Evolutionary conservation across 1,140 invertebrate species (phyloP), one percentile per base, ranked within the genome.

Genomic region (Ganaspis sp.): DNA sequence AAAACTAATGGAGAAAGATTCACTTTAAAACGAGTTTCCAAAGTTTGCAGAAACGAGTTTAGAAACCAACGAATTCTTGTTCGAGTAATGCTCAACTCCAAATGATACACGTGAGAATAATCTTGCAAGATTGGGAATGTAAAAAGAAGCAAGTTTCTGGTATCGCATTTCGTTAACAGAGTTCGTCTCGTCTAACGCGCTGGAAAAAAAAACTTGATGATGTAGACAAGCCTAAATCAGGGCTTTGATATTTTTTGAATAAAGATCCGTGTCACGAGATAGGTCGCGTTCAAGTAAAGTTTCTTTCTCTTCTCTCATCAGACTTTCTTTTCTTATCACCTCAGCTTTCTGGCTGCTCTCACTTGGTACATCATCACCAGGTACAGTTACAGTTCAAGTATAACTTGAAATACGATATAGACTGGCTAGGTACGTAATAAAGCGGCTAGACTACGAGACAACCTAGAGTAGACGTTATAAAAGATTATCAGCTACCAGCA

Each of bases 211-310:
- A 45, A 45, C 42, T 45, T 45, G 21, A 9, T 17, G 29, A 38
- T 29, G 11, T 34, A 74, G 19, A 21, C 69, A 54, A 77, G 74
- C 69, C 78, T 79, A 79, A 85, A 83, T 85, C 84, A 82, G 79
- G 74, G 72, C 81, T 84, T 81, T 84, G 79, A 81, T 78, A 79
- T 77, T 80, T 71, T 80, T 80, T 82, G 83, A 86, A 84, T 84
- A 82, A 71, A 86, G 85, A 84, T 86, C 79, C 80, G 79, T 82
- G 80, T 72, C 81, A 76, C 12, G 70, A 76, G 83, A 86, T 84
- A 86, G 40, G 72, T 70, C 70, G n/a, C n/a, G n/a, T 58, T 74
- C 74, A 70, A 80, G 78, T 69, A 78, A 77, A 77, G 76, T 71
- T 69, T 75, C 69, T 6, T 37, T 49, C 26, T 53, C 29, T 12